Conservation (phyloP, 2,797 vertebrate species). For the Psittacula derbiana region DNA sequence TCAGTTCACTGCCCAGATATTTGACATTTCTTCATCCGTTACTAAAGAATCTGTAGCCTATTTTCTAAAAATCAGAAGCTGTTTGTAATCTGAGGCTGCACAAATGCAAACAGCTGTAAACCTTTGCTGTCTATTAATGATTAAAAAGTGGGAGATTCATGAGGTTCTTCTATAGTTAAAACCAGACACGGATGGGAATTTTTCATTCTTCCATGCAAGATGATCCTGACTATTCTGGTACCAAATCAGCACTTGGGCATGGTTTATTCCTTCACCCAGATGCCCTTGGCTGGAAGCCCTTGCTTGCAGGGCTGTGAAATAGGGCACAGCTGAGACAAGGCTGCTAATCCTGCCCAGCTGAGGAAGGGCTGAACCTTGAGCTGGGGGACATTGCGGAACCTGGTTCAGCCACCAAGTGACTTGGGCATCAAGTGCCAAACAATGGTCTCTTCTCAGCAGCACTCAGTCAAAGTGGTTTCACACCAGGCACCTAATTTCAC, state of each 20-base stretch:
- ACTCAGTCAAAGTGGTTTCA: not conserved
- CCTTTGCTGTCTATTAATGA: not conserved
- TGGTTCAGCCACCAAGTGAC: not conserved
- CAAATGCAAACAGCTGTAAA: not conserved
- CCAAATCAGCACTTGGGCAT: not conserved
- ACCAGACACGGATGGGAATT: rapidly evolving
- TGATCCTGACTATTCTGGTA: not conserved
- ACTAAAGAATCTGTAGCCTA: not conserved
- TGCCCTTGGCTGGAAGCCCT: not conserved
- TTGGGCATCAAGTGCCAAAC: not conserved
- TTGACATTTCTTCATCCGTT: not conserved
- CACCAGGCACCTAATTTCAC: not conserved
- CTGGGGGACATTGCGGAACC: rapidly evolving
- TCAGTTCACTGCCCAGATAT: not conserved
- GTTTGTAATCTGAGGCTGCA: not conserved
- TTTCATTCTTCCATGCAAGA: not conserved
- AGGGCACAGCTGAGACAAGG: not conserved
- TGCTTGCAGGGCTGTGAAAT: not conserved
- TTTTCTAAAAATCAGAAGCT: not conserved
- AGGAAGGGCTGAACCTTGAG: not conserved
- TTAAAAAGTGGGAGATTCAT: not conserved
- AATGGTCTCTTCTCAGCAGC: not conserved
- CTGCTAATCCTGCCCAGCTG: rapidly evolving
- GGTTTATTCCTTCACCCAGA: not conserved
- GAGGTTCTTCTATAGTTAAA: not conserved